Conservation (phyloP, 2,888 invertebrate genomes). For the Acanthococcus lagerstroemiae region DNA sequence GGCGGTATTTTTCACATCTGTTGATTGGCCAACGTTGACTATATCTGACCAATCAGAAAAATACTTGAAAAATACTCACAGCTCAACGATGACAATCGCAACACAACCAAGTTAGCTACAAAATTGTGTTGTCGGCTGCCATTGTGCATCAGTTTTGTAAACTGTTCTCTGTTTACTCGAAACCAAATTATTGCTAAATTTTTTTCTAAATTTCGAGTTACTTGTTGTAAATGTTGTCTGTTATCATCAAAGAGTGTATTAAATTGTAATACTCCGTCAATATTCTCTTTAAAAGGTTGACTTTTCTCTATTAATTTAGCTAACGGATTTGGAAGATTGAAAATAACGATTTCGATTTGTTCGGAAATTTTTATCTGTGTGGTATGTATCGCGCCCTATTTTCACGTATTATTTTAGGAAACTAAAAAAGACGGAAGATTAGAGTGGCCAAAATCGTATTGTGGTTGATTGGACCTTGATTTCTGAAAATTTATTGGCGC, state of each 20-base stretch:
- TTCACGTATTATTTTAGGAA: no score
- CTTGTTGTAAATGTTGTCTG: not conserved
- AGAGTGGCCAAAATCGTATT: no score
- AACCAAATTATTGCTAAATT: not conserved
- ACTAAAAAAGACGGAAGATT: no score
- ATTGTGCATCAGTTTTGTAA: conserved; percentile 4
- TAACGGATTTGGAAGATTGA: not conserved
- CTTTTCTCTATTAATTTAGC: not conserved
- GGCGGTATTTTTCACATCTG: no score
- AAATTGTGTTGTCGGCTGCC: conserved; percentile 2
- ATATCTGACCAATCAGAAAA: not conserved
- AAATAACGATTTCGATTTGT: not conserved
- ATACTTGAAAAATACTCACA: not conserved
- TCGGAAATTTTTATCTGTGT: conserved; percentile 7
- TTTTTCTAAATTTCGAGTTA: not conserved
- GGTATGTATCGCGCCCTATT: conserved; percentile 29
- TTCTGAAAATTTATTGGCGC: no score
- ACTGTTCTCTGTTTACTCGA: not conserved
- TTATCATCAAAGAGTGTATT: not conserved
- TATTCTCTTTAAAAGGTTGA: not conserved
- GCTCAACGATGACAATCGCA: conserved; percentile 1
- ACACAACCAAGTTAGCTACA: not conserved
- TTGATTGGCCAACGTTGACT: no score
- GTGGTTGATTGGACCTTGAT: no score
- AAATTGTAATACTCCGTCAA: not conserved